Base-by-base conservation (phyloP, 2,113 vertebrate species). In the Calyptommatus sinebrachiatus region DNA sequence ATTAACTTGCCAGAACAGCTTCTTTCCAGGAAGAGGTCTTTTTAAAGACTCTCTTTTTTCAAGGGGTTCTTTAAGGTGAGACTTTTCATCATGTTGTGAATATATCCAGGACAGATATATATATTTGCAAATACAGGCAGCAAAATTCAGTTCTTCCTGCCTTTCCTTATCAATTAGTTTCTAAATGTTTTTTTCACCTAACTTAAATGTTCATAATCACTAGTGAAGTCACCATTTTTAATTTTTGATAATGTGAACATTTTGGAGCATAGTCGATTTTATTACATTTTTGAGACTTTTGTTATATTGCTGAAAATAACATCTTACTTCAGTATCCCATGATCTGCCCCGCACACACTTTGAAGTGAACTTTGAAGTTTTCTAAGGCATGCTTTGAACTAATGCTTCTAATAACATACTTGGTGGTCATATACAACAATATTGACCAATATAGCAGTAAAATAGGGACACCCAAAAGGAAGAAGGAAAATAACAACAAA, bases 41-140 rank as follows among this genome's bases (percentile, higher is more conserved):
- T 83, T 84, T 69, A 7, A 71, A 83, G n/a, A 77, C 28, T 16
- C 82, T 75, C 73, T 6, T 6, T 41, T 2, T 81, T 69, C 16
- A 74, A 72, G 83, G 0, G 57, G 75, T 71, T 80, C 80, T 7
- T 10, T 81, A 82, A 4, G 0, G 0, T 79, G 48, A 76, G 1
- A 67, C 45, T 87, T 89, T 62, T 35, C 73, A 71, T 29, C n/a
- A 26, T 26, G 21, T 46, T 12, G 63, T 35, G 57, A 65, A 73
- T 77, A 0, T 20, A 61, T 0, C 45, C 73, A 74, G 72, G 76
- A 22, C 7, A 77, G 81, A 69, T 69, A 14, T 48, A 9, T 7
- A 61, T 63, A 24, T 20, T 80, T 82, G 65, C 78, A 83, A 76
- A 63, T 53, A 22, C 7, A 48, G 22, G 24, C 12, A 65, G 8